Evolutionary conservation across 2,797 vertebrate species (phyloP).

Genomic region (Myotis daubentonii): DNA sequence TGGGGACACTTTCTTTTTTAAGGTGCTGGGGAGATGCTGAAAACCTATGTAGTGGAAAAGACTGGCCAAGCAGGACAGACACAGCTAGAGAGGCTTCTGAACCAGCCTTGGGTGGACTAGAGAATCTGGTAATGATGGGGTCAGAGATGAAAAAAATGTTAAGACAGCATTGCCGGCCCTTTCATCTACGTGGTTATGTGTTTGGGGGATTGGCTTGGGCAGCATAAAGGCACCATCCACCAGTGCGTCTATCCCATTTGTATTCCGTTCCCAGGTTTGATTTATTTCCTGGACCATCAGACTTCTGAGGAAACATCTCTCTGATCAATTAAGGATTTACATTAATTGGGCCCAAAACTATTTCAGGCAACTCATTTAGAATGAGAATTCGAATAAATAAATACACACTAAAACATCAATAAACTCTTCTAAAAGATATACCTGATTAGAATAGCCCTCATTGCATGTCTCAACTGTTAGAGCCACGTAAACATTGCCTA

Average conservation of each 20-base stretch:
- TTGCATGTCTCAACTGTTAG: background rate
- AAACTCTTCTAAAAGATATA: background rate
- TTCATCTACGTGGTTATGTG: accelerated
- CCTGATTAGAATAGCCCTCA: background rate
- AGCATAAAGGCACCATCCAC: background rate
- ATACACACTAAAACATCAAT: background rate
- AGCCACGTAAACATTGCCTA: background rate
- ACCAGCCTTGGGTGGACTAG: no score
- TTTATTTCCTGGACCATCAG: background rate
- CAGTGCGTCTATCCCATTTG: background rate
- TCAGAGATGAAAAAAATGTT: background rate
- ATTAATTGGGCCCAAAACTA: background rate
- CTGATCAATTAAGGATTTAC: constrained; percentile 26
- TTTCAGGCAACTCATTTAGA: background rate
- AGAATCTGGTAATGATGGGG: background rate
- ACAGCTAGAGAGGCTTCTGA: background rate
- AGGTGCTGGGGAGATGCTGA: background rate
- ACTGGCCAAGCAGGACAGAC: background rate
- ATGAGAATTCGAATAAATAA: constrained; percentile 2
- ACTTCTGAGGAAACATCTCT: background rate
- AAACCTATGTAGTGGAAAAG: background rate
- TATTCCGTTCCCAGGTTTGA: background rate
- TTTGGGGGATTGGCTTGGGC: background rate
- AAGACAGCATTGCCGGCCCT: background rate
- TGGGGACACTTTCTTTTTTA: no score